Evolutionary conservation across 2,113 vertebrate species (phyloP), one percentile per base, ranked within the genome.

Genomic region (Lota lota): DNA sequence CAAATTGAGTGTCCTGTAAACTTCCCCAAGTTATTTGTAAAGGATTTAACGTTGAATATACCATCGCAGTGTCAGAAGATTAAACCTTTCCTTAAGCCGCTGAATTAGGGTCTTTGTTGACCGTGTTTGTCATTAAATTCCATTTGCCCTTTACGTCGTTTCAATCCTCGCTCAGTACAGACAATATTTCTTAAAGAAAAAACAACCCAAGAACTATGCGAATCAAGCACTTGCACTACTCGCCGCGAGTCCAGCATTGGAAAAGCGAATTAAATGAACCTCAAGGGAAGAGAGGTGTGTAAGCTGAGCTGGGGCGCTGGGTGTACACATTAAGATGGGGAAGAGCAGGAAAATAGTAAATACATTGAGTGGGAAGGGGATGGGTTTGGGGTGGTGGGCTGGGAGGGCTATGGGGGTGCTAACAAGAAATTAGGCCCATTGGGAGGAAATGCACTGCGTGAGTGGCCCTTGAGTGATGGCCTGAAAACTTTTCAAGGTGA

Each of bases 211-310:
- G 28, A 28, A 28, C 28, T 28, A 28, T 28, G 6, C 28, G 28
- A 28, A 87, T 87, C 85, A 83, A 88, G 87, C 86, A 74, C 71
- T 85, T 79, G 70, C 79, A 80, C 81, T 76, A 76, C 67, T 78
- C 67, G 72, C 79, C 75, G 68, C 61, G 60, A 77, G 79, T 82
- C 62, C 81, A 79, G 81, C 72, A 70, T 75, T 73, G 72, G 81
- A 17, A 17, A 78, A 88, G 78, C 88, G 86, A 87, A 90, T 90
- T 88, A 88, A 85, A 89, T 88, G 86, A 88, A 83, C 77, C 85
- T 87, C 84, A 86, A 88, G 88, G 76, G 75, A 19, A 87, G 75
- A 72, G 61, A 66, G 69, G 78, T 74, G 17, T 86, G 85, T 59
- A 80, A 80, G 79, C 68, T 20, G 28, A 47, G 77, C 77, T 75